phyloP scores from a whole-genome alignment of 2,888 invertebrate species.

The Spatulosminthurus flaviceps region DNA sequence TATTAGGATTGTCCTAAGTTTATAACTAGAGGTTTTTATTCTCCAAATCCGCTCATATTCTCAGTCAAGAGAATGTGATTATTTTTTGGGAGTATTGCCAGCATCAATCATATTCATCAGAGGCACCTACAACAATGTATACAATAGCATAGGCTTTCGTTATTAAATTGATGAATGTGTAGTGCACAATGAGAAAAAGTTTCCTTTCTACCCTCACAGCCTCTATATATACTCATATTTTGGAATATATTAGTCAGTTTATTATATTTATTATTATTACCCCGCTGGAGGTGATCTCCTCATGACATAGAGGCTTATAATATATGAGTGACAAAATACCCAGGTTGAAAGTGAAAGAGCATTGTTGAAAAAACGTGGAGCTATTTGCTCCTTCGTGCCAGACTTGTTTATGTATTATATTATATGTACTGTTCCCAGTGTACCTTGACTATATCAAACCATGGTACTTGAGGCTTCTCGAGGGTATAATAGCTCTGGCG shows the following conservation, averaged over 20 bases:
- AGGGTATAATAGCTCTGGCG: too few relatives aligned
- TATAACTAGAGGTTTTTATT: constrained; percentile 7
- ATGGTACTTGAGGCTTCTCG: too few relatives aligned
- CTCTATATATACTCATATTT: not conserved
- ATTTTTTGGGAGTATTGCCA: not conserved
- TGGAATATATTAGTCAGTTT: constrained; percentile 8
- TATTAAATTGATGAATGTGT: too few relatives aligned
- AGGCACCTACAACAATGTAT: not conserved
- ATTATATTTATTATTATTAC: constrained; percentile 2
- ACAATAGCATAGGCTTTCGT: too few relatives aligned
- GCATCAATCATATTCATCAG: not conserved
- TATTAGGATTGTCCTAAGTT: not conserved
- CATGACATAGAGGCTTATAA: not conserved
- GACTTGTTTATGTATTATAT: too few relatives aligned
- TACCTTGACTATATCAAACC: too few relatives aligned
- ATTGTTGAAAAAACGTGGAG: too few relatives aligned
- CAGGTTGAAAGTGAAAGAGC: too few relatives aligned
- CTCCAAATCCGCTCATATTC: not conserved
- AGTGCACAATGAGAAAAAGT: too few relatives aligned
- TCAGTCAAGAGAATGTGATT: not conserved
- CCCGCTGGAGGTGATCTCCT: not conserved
- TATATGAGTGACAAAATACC: constrained; percentile 4
- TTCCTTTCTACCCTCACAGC: too few relatives aligned
- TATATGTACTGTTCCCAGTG: too few relatives aligned
- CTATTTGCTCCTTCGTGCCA: too few relatives aligned